Conservation (phyloP, 2,113 vertebrate species). For the Strix uralensis region DNA sequence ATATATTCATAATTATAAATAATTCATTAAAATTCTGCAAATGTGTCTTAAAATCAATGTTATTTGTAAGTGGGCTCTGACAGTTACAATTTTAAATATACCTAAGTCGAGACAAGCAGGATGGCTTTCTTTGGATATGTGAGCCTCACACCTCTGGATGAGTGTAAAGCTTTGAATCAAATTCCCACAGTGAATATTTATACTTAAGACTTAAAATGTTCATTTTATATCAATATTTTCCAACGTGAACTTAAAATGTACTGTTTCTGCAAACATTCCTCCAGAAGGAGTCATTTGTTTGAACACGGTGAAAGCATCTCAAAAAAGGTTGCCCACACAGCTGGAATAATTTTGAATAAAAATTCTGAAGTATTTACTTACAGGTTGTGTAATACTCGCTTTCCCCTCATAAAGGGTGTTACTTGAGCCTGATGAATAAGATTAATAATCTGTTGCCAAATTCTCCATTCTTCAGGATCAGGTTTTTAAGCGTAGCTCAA, state of each 20-base stretch:
- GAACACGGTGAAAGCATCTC: neutral
- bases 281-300: neutral
- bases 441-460: neutral
- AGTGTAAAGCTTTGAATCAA: neutral
- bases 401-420: neutral
- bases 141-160: neutral
- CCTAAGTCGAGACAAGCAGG: neutral
- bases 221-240: slow-evolving; percentile 4
- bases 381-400: neutral
- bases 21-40: neutral
- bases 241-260: neutral
- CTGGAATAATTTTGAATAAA: slow-evolving; percentile 16
- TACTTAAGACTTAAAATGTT: neutral
- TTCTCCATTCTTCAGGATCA: neutral
- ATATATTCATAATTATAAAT: neutral
- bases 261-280: slow-evolving; percentile 4
- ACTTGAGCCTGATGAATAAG: neutral
- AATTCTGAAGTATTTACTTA: neutral
- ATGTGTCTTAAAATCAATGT: neutral
- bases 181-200: neutral
- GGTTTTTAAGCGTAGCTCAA: neutral
- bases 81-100: neutral
- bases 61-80: neutral
- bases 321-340: neutral
- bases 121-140: neutral